Base-by-base conservation (phyloP, 2,113 vertebrate genomes). In the Fregata magnificens region DNA sequence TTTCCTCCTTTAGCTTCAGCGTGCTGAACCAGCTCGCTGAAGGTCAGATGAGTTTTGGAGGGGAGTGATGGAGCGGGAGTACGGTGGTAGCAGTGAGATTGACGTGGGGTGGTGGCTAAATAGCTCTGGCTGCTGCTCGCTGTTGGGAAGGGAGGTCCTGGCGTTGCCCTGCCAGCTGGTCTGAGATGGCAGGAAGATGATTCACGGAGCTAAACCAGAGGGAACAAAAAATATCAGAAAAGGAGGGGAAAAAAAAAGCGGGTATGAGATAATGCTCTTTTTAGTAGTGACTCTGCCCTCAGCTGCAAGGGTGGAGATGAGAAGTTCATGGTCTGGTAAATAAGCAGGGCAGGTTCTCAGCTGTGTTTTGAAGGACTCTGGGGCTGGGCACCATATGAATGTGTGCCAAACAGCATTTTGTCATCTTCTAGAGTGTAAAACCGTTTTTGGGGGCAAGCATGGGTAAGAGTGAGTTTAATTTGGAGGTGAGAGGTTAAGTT, bases 131-230 rank as follows among this genome's bases (percentile, higher is more conserved):
- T 36, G 44, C 45, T 8, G 26, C 53, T 76, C 0, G 6, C 65
- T 7, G 1, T 16, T 55, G 82, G 49, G 53, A 50, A 70, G 73
- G 65, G 82, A 78, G 86, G 74, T 55, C 58, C 82, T 34, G 73
- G n/a, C 11, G 22, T 7, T 53, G 61, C 49, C 44, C 44, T 84
- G 77, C 88, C 31, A 66, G 62, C 80, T 49, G 45, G 40, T 53
- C 63, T 19, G 93, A 73, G 56, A 8, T 55, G 80, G 91, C 82
- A 95, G 91, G 88, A 81, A 84, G 69, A n/a, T 91, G 90, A 93
- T 84, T 90, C 77, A 90, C 61, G 85, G 65, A 95, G 55, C 34
- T 63, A 45, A 94, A 73, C 59, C 34, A 25, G 61, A 53, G 40
- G 38, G 38, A 88, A 18, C 3, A 9, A 58, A 62, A 83, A 24